Conservation (phyloP, 2,888 invertebrate species). For the Eugnorisma glareosa region DNA sequence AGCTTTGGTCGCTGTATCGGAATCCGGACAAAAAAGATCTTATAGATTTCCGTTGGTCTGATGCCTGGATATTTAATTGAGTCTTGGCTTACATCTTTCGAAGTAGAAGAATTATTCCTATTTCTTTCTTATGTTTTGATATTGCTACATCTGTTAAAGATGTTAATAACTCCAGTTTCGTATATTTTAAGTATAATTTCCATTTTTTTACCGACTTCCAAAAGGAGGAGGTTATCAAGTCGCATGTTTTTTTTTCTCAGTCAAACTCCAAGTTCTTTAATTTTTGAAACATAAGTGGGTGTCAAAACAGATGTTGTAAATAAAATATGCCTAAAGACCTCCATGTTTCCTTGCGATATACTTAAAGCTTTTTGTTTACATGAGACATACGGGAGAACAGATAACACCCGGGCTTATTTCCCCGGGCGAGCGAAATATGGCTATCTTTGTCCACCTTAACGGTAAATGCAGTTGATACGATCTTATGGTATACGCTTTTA, state of each 20-base stretch:
- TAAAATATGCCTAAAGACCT: background rate
- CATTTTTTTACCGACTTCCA: no score
- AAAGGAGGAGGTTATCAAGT: no score
- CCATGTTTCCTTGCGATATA: background rate
- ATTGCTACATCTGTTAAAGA: background rate
- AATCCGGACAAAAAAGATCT: background rate
- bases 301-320: background rate
- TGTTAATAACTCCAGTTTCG: background rate
- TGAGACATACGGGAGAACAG: slow-evolving; percentile 11
- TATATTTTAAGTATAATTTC: background rate
- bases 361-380: slow-evolving; percentile 43
- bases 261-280: background rate
- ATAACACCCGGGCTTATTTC: slow-evolving; percentile 37
- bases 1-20: slow-evolving; percentile 1
- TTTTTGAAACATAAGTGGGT: background rate
- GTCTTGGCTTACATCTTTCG: background rate
- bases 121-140: background rate
- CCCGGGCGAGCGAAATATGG: slow-evolving; percentile 31
- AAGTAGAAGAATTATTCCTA: background rate
- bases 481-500: background rate
- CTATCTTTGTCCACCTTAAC: slow-evolving; percentile 2
- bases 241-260: no score
- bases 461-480: slow-evolving; percentile 18
- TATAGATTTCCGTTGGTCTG: background rate
- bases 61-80: background rate